Base-by-base conservation (phyloP, 2,797 vertebrate genomes). In the Brachymystax lenok region DNA sequence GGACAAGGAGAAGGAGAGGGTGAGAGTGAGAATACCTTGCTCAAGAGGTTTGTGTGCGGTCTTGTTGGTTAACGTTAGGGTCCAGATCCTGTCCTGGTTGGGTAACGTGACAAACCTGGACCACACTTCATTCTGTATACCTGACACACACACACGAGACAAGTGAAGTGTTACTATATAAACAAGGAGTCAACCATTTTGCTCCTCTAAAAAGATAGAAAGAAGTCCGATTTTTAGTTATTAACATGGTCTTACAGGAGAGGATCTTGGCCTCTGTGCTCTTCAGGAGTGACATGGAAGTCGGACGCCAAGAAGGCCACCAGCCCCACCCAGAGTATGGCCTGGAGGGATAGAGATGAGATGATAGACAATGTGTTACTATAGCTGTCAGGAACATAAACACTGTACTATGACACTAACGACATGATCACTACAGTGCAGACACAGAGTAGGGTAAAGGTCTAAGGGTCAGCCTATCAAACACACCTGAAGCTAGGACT, bases 261-360 rank as follows among this genome's bases (percentile, higher is more conserved):
- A 98, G 95, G 80, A 98, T 97, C 91, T 94, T 96, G 80, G 95
- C 93, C 88, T 98, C 97, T n/a, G 96, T 90, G n/a, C 94, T 95
- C 92, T 97, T 98, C 83, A 98, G 89, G 28, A 96, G 93, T 61
- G 96, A 96, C 96, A 96, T 97, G 74, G 97, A 98, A 67, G 97
- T 98, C 2, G 97, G 97, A 78, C 96, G 92, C 97, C 97, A 98
- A 76, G 96, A 92, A 0, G 96, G 96, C 89, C 96, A 95, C 96
- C 96, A 97, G 85, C 90, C 93, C 94, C 95, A 95, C 66, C 91
- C 82, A 73, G 95, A 95, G 87, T 88, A 93, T 27, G 83, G 67
- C 79, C 94, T 95, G 69, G 33, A 52, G 3, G 72, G 24, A 24
- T 24, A 76, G 7, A n/a, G 17, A 74, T 3, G 30, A 66, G 5